phyloP scores from a whole-genome alignment of 2,888 invertebrate genomes.

The Conistra vaccinii region DNA sequence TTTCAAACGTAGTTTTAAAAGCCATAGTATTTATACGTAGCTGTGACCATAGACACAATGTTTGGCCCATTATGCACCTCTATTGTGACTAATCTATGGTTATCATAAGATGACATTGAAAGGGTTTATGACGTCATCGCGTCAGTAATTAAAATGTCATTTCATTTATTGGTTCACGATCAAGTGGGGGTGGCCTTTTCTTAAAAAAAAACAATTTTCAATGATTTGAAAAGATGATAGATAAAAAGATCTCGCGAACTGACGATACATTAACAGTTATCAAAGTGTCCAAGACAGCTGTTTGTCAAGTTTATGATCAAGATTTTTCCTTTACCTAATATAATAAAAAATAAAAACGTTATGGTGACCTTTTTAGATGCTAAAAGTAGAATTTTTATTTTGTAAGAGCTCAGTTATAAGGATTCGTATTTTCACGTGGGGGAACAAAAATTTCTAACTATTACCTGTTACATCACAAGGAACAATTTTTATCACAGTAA shows the following conservation, averaged over 20 bases:
- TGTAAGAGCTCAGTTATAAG: neutral
- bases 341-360: slow-evolving; percentile 2
- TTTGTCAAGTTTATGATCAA: neutral
- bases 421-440: slow-evolving; percentile 11
- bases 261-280: neutral
- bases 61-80: slow-evolving; percentile 77
- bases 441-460: slow-evolving; percentile 13
- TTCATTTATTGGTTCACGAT: slow-evolving; percentile 75
- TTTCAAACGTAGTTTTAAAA: slow-evolving; percentile 57
- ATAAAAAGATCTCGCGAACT: neutral
- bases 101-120: slow-evolving; percentile 80
- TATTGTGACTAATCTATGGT: slow-evolving; percentile 78
- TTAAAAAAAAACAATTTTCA: slow-evolving; percentile 2
- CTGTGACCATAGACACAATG: slow-evolving; percentile 77
- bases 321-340: neutral
- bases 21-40: slow-evolving; percentile 55
- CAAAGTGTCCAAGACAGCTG: neutral
- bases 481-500: slow-evolving; percentile 15
- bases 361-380: neutral
- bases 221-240: slow-evolving; percentile 12
- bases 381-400: slow-evolving; percentile 20
- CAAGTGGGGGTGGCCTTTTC: slow-evolving; percentile 78
- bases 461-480: slow-evolving; percentile 19
- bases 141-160: slow-evolving; percentile 84
- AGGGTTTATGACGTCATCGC: slow-evolving; percentile 80